These are phyloP conservation scores for Daboia siamensis DNA, from an alignment of 2,113 vertebrate species.

Conservation along the genomic window DNA sequence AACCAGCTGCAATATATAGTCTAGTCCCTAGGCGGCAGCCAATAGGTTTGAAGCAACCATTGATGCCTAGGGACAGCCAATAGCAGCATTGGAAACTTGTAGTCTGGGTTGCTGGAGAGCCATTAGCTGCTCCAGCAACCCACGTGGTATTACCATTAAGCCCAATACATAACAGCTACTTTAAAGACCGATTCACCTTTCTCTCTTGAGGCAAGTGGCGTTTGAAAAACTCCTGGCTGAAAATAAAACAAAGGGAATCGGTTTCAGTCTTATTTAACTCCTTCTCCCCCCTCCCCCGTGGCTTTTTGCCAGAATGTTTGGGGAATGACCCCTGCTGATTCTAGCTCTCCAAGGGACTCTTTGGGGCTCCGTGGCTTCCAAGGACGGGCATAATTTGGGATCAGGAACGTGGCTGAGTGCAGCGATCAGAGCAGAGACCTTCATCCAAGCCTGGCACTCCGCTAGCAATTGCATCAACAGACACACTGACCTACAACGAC, in stretches of 20 bases:
- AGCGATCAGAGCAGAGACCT: slow-evolving; percentile 21
- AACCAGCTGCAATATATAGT: no score
- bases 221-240: slow-evolving; percentile 23
- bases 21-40: no score
- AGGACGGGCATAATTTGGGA: not conserved
- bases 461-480: no score
- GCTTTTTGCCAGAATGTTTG: not conserved
- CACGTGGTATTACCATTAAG: no score
- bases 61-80: no score
- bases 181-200: slow-evolving; percentile 6
- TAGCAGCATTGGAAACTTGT: no score
- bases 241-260: not conserved
- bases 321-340: not conserved
- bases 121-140: no score
- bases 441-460: no score
- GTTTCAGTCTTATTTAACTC: not conserved
- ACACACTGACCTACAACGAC: no score
- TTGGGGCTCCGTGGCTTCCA: not conserved
- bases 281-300: not conserved
- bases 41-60: no score
- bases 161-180: not conserved
- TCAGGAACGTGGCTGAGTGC: not conserved
- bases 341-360: slow-evolving; percentile 25
- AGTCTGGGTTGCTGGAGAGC: no score
- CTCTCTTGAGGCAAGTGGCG: not conserved